Percentiles rank a stretch among this genome's conserved stretches.
phyloP scores from a whole-genome alignment of 2,113 vertebrate species.

The Microtus ochrogaster region DNA sequence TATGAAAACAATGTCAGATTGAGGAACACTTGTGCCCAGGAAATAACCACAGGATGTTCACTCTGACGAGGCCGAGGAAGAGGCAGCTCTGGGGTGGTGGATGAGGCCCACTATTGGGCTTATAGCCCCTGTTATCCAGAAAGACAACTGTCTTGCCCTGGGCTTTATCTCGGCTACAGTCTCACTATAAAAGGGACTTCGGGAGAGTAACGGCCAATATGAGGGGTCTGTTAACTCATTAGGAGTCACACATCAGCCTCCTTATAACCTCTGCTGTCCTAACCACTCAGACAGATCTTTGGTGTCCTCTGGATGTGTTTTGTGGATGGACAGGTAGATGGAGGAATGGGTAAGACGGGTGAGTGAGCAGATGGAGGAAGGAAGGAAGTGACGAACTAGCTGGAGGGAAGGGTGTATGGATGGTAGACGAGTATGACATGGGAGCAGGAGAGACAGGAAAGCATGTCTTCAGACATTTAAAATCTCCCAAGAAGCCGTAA shows the following conservation, averaged over 20 bases:
- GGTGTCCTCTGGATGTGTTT: background rate
- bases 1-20: background rate
- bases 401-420: fast-evolving
- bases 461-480: background rate
- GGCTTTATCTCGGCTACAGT: background rate
- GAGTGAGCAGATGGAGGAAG: background rate
- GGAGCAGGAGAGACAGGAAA: background rate
- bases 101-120: too few species aligned
- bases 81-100: background rate
- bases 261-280: background rate
- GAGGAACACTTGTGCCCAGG: background rate
- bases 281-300: background rate
- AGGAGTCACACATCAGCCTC: background rate
- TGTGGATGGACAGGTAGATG: too few species aligned
- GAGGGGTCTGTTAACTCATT: background rate
- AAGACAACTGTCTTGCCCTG: background rate
- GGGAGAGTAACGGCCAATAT: background rate
- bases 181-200: background rate
- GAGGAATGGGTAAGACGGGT: background rate
- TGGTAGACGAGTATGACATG: too few species aligned
- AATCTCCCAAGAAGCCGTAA: background rate
- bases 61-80: background rate
- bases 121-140: background rate
- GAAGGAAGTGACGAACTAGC: fast-evolving
- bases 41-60: background rate